phyloP scores from a whole-genome alignment of 2,113 vertebrate genomes.

The Crotalus viridis region DNA sequence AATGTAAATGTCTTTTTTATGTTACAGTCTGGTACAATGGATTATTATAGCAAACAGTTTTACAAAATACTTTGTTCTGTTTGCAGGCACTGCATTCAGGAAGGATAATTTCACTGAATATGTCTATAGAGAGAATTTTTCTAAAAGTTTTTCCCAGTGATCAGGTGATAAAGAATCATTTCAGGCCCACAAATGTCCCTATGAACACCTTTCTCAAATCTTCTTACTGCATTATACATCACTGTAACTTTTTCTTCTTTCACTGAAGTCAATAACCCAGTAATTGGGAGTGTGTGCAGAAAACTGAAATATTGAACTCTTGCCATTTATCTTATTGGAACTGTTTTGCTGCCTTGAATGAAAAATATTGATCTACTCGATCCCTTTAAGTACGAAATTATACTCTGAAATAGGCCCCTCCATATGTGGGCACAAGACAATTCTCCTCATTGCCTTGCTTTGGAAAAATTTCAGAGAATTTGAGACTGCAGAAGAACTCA shows the following conservation, averaged over 20 bases:
- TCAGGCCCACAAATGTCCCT: not conserved
- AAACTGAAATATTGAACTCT: not conserved
- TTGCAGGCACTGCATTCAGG: not conserved
- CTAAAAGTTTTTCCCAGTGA: not conserved
- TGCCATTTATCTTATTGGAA: not conserved
- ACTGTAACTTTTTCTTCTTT: not conserved
- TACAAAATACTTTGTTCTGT: not conserved
- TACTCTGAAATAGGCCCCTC: not conserved
- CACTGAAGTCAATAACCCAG: not conserved
- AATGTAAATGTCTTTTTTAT: not conserved
- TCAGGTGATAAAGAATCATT: not conserved
- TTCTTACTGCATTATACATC: not conserved
- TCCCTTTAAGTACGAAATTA: not conserved
- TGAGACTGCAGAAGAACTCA: not conserved
- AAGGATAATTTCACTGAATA: not conserved
- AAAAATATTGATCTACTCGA: not conserved
- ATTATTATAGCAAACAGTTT: not conserved
- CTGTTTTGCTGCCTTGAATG: not conserved
- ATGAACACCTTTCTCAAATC: not conserved
- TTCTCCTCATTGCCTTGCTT: not conserved
- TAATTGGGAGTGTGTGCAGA: not conserved
- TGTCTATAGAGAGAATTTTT: not conserved
- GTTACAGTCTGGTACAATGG: not conserved
- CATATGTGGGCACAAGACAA: not conserved
- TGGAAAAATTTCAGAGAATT: not conserved